A percentile compares a stretch with the other conserved stretches of the same genome.
phyloP scores from a whole-genome alignment of 2,888 invertebrate species.

The Agrypnus murinus region DNA sequence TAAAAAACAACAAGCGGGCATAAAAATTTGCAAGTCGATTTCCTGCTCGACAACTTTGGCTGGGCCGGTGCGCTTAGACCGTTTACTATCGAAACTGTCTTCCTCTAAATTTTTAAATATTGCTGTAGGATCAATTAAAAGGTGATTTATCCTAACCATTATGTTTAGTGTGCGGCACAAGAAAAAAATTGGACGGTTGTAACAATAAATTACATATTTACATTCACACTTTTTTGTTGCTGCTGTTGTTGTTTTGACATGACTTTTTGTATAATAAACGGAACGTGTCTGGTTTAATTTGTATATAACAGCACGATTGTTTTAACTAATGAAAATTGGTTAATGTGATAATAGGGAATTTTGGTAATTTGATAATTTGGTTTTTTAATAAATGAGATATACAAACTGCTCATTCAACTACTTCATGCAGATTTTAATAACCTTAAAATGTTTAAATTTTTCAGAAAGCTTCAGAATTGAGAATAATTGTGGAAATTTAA shows the following conservation, averaged over 20 bases:
- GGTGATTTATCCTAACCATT: conserved; percentile 49
- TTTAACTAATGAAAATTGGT: neutral
- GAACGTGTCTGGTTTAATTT: no score
- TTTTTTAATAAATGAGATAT: no score
- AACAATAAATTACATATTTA: conserved; percentile 13
- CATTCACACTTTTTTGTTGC: neutral
- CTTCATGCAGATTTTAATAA: no score
- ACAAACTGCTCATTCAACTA: no score
- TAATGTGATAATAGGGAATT: neutral
- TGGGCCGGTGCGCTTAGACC: conserved; percentile 42
- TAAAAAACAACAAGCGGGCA: conserved; percentile 20
- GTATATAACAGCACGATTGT: neutral
- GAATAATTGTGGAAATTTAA: no score
- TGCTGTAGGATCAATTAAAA: conserved; percentile 57
- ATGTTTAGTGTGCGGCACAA: conserved; percentile 36
- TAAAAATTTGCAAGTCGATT: conserved; percentile 50
- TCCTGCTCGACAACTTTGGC: conserved; percentile 53
- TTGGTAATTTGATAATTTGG: neutral
- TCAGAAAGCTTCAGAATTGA: no score
- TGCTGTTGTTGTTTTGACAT: conserved; percentile 1
- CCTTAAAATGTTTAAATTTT: no score
- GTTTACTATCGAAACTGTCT: conserved; percentile 56
- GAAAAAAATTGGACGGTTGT: neutral
- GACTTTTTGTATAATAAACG: neutral
- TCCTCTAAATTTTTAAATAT: conserved; percentile 57